Conservation (phyloP, 2,888 invertebrate genomes). For the Tipula unca region DNA sequence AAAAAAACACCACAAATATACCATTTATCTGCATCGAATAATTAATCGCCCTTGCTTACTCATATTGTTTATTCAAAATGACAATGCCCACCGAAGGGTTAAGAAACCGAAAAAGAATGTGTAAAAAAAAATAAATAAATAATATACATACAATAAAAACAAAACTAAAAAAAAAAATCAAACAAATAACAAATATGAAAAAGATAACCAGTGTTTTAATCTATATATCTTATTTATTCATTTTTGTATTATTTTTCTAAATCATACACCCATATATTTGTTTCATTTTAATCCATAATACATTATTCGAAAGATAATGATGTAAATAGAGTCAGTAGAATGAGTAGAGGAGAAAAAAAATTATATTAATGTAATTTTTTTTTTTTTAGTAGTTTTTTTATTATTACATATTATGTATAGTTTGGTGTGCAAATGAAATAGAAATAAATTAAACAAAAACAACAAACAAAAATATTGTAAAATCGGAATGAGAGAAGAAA, state of each 20-base stretch:
- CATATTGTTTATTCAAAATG: neutral
- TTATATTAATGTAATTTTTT: neutral
- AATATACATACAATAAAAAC: neutral
- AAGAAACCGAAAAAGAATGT: slow-evolving; percentile 8
- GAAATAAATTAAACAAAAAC: neutral
- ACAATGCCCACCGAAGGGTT: neutral
- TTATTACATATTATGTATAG: neutral
- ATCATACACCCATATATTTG: neutral
- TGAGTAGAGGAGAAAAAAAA: neutral
- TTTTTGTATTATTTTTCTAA: neutral
- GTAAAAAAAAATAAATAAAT: neutral
- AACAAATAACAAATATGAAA: neutral
- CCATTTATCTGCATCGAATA: no score
- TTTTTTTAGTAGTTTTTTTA: no score
- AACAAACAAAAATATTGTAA: neutral
- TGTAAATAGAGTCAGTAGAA: neutral
- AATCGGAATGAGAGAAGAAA: neutral
- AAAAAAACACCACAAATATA: no score
- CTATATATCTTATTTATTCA: neutral
- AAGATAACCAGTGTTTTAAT: neutral
- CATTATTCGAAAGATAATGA: neutral
- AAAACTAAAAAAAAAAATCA: neutral
- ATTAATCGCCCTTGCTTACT: neutral
- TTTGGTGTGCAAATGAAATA: neutral
- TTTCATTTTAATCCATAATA: neutral